These are phyloP conservation scores for Drosophila gaucha DNA, from an alignment of 2,888 invertebrate genomes.

Conservation along the genomic window DNA sequence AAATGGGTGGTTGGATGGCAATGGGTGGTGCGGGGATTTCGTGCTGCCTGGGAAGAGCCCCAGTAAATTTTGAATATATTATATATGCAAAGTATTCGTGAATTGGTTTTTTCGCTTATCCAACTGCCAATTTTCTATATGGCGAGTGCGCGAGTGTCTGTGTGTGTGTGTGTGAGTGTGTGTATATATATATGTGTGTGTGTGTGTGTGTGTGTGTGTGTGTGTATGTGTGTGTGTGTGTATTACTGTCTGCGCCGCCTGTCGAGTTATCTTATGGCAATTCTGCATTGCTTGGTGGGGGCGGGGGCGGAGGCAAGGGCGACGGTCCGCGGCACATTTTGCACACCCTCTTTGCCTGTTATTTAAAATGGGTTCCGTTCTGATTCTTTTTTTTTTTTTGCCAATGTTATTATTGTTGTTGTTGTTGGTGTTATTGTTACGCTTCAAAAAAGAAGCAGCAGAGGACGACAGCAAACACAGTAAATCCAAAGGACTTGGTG, in stretches of 20 bases:
- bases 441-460: conserved; percentile 45
- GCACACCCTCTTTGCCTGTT: conserved; percentile 68
- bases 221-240: conserved; percentile 30
- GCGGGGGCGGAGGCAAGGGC: conserved; percentile 20
- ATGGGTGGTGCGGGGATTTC: conserved; percentile 31
- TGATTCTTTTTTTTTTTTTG: conserved; percentile 11
- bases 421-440: conserved; percentile 51
- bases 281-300: conserved; percentile 43
- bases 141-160: conserved; percentile 51
- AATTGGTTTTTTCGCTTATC: conserved; percentile 84
- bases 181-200: no score
- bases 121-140: conserved; percentile 82
- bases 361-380: conserved; percentile 76
- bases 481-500: conserved; percentile 80
- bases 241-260: conserved; percentile 61
- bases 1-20: conserved; percentile 23
- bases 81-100: conserved; percentile 85
- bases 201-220: no score
- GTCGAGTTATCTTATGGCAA: conserved; percentile 80
- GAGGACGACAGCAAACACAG: conserved; percentile 44
- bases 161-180: conserved; percentile 21
- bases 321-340: conserved; percentile 74
- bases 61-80: conserved; percentile 83
- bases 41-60: conserved; percentile 68
- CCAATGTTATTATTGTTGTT: conserved; percentile 39